Base-by-base conservation (phyloP, 2,797 vertebrate species). In the Rhinichthys osculus region DNA sequence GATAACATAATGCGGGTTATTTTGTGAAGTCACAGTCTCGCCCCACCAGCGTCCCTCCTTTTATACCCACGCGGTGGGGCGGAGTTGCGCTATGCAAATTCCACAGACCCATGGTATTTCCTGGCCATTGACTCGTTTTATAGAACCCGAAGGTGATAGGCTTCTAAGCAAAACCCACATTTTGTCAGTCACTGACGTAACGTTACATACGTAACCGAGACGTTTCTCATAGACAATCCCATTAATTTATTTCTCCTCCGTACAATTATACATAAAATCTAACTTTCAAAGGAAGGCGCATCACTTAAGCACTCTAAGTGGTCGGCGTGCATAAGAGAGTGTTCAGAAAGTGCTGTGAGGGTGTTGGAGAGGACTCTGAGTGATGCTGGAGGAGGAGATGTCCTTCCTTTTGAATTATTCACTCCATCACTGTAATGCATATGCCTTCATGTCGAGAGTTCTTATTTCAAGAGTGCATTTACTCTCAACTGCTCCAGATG, bases 361-460 rank as follows among this genome's bases (percentile, higher is more conserved):
- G 86, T 27, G 86, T 79, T 66, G 47, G 44, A 83, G 59, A 82
- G 81, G 47, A 64, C 64, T 72, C 62, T 16, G 81, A 84, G 71
- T 57, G 40, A 76, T 69, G 54, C 71, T 54, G 67, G 47, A 78
- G 42, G 78, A 71, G 77, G 76, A 85, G 66, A 85, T 44, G 59
- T 84, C 77, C 59, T 81, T 89, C 71, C 83, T 74, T 81, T 85
- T 87, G 42, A 88, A 87, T 88, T 88, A 90, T 85, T 86, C 84
- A 88, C 87, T 79, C 52, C 50, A 80, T 81, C 44, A 44, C 67
- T 27, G 30, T 83, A 78, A 89, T 88, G 77, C 79, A 73, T 79
- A 64, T 73, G 67, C 81, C 69, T 79, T 78, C 54, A 80, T 35
- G 23, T 54, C 19, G 8, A 82, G 88, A 73, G 88, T 84, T 84